Conservation (phyloP, 2,888 invertebrate genomes). For the Cataglyphis livida region DNA sequence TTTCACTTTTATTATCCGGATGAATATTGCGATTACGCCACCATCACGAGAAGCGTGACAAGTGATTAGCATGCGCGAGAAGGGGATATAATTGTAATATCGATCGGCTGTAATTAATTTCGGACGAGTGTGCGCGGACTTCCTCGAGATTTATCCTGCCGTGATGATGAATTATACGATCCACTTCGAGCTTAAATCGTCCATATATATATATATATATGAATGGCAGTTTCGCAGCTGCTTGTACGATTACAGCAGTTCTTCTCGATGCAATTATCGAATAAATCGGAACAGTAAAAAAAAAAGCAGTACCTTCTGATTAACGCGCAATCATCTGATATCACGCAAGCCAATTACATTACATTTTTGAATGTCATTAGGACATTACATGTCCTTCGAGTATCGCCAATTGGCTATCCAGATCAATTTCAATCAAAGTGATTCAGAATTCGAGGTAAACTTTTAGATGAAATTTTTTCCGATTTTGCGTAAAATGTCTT, state of each 20-base stretch:
- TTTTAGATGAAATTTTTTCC: conserved; percentile 10
- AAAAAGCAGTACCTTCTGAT: neutral
- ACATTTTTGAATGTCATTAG: neutral
- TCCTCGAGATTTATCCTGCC: conserved; percentile 15
- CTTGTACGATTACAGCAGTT: neutral
- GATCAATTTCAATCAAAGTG: conserved; percentile 8
- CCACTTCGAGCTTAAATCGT: conserved; percentile 13
- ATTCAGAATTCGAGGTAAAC: neutral
- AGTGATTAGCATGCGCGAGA: neutral
- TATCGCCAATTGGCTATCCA: neutral
- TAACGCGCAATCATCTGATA: neutral
- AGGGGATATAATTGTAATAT: neutral
- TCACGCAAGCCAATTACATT: neutral
- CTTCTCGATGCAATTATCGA: conserved; percentile 7
- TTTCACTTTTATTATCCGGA: conserved; percentile 1
- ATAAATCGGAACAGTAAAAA: conserved; percentile 21
- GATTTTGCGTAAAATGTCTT: conserved; percentile 24
- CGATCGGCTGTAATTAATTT: conserved; percentile 15
- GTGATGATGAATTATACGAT: conserved; percentile 18
- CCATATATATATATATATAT: too few relatives aligned
- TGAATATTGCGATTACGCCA: neutral
- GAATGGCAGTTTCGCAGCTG: neutral
- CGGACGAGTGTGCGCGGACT: neutral
- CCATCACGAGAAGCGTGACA: conserved; percentile 6
- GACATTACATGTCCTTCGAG: neutral